A percentile compares a stretch with the other conserved stretches of the same genome.
Evolutionary conservation across 2,113 vertebrate genomes (phyloP).

Genomic region (Strix aluco): DNA sequence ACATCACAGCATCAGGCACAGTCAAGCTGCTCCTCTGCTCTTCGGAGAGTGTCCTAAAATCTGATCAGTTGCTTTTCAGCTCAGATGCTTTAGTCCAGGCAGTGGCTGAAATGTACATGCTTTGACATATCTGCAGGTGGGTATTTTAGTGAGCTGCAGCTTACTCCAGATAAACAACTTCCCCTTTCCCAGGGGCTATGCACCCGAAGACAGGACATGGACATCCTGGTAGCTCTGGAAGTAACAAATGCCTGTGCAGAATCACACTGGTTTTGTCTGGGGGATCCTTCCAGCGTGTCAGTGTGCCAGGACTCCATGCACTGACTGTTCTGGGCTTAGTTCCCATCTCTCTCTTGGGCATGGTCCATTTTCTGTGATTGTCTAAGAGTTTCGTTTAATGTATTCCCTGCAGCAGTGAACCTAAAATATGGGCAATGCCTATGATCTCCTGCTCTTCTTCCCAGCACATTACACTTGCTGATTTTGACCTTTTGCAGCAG

Average conservation of each 20-base stretch:
- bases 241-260: neutral
- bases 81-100: neutral
- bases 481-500: neutral
- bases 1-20: rapidly evolving
- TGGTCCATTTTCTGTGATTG: neutral
- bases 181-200: neutral
- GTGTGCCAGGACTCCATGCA: neutral
- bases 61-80: neutral
- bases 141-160: neutral
- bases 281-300: neutral
- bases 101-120: neutral
- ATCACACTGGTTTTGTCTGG: neutral
- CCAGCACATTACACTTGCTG: neutral
- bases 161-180: neutral
- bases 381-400: neutral
- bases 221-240: neutral
- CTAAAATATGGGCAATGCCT: neutral
- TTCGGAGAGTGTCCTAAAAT: neutral
- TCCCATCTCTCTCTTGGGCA: neutral
- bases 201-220: neutral
- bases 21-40: neutral
- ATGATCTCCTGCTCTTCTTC: neutral
- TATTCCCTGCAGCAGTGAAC: neutral
- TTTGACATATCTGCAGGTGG: neutral
- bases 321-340: neutral